Evolutionary conservation across 2,888 invertebrate species (phyloP).

Genomic region (Heliconius cydno): DNA sequence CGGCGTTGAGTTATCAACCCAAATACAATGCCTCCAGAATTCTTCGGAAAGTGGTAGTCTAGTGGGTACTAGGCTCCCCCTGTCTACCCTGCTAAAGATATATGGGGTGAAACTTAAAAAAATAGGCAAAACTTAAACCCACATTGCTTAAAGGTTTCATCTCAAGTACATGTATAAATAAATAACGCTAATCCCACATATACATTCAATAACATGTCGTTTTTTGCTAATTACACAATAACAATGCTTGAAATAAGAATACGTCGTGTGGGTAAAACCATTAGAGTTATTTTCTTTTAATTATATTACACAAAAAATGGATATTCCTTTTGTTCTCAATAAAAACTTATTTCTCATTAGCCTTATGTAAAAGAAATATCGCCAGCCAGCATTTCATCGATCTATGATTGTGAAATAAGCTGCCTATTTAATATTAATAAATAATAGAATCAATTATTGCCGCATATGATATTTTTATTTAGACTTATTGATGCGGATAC

Average conservation of each 20-base stretch:
- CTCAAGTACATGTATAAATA: neutral
- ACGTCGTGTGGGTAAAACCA: neutral
- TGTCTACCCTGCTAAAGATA: no score
- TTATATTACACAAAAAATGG: no score
- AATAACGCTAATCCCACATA: neutral
- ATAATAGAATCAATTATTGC: neutral
- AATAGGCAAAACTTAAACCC: neutral
- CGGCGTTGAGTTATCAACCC: no score
- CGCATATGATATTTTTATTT: neutral
- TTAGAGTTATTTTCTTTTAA: neutral
- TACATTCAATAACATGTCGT: neutral
- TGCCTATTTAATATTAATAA: neutral
- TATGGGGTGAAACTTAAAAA: no score
- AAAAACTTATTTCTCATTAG: neutral
- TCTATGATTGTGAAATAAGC: neutral
- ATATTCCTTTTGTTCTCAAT: neutral
- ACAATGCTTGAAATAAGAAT: neutral
- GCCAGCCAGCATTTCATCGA: no score
- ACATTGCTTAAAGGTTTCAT: neutral
- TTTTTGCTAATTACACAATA: neutral
- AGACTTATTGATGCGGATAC: constrained; percentile 11
- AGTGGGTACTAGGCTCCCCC: no score
- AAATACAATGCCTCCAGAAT: no score
- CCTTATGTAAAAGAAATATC: no score
- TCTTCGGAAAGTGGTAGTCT: no score